phyloP scores from a whole-genome alignment of 2,888 invertebrate genomes.

The Sesamia inferens region DNA sequence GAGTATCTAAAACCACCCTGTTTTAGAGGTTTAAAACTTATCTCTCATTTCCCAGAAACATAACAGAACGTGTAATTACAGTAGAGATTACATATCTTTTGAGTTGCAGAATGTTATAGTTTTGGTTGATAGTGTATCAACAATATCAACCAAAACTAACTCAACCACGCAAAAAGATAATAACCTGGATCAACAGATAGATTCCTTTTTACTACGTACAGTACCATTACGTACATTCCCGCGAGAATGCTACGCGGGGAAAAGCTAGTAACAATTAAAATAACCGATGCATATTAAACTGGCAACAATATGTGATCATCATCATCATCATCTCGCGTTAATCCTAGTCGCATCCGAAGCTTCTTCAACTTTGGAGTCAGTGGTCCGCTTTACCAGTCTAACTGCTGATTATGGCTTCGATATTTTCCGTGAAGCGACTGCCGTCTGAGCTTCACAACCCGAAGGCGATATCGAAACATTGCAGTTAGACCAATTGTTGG shows the following conservation, averaged over 20 bases:
- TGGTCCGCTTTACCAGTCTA: no score
- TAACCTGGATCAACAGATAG: not conserved
- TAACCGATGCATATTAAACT: not conserved
- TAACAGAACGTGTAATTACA: not conserved
- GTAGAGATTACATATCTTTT: not conserved
- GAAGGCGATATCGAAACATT: no score
- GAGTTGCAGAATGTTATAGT: not conserved
- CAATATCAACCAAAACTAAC: not conserved
- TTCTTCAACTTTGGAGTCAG: no score
- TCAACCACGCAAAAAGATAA: not conserved
- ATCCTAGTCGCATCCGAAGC: no score
- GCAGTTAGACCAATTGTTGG: no score
- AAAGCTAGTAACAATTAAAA: not conserved
- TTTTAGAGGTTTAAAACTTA: not conserved
- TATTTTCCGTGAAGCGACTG: no score
- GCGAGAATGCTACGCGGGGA: accelerated
- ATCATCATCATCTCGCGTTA: no score
- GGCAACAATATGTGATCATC: no score
- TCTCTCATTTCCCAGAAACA: not conserved
- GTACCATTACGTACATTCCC: not conserved
- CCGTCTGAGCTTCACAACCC: no score
- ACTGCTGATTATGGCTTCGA: no score
- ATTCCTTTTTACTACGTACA: not conserved
- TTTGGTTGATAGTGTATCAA: no score
- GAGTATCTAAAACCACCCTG: not conserved